phyloP scores from a whole-genome alignment of 2,888 invertebrate species.

The Tribolium freemani region DNA sequence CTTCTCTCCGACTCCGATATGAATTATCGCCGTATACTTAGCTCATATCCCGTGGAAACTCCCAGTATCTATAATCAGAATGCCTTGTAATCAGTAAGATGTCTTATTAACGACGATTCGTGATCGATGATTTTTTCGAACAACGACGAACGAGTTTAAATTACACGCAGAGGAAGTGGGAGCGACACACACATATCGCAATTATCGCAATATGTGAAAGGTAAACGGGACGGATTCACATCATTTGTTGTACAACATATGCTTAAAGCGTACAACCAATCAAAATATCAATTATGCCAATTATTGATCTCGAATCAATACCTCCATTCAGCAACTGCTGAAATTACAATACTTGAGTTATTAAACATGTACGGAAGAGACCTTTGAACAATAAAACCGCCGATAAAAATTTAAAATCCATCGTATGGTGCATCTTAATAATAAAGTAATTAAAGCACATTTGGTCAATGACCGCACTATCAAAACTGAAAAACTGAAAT shows the following conservation, averaged over 20 bases:
- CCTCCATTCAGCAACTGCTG: not conserved
- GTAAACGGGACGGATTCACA: not conserved
- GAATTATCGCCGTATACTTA: slow-evolving; percentile 64
- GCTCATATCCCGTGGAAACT: slow-evolving; percentile 59
- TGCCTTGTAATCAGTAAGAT: slow-evolving; percentile 26
- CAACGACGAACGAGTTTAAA: slow-evolving; percentile 16
- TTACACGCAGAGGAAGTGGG: slow-evolving; percentile 11
- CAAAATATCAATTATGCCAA: not conserved
- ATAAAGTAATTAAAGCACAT: too few relatives aligned
- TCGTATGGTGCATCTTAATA: too few relatives aligned
- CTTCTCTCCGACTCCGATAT: slow-evolving; percentile 58
- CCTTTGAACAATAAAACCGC: not conserved
- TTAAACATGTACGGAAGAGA: not conserved
- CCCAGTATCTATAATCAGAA: slow-evolving; percentile 32
- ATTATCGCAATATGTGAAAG: not conserved
- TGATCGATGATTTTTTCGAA: slow-evolving; percentile 24
- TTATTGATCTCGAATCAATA: not conserved
- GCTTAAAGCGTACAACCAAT: not conserved
- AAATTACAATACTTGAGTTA: not conserved
- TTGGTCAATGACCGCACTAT: too few relatives aligned
- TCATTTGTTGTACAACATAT: not conserved
- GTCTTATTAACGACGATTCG: slow-evolving; percentile 37
- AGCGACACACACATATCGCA: not conserved
- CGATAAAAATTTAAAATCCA: too few relatives aligned
- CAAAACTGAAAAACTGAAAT: too few relatives aligned